Evolutionary conservation across 2,888 invertebrate genomes (phyloP).

Genomic region (Caradrina clavipalpis): DNA sequence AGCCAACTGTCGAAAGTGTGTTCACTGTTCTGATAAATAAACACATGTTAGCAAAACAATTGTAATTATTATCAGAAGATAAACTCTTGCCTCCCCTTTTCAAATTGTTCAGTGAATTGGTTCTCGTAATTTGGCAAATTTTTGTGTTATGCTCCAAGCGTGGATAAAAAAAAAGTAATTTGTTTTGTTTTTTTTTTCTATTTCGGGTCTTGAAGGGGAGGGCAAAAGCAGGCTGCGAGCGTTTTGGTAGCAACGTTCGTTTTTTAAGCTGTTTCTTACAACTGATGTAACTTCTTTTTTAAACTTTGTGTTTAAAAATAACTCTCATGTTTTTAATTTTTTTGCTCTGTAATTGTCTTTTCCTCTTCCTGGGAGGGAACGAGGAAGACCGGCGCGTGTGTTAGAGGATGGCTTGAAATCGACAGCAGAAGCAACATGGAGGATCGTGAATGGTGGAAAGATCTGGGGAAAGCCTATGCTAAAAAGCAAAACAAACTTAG

Average conservation of each 20-base stretch:
- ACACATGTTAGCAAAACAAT: constrained; percentile 47
- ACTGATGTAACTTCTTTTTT: constrained; percentile 25
- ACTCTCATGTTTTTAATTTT: constrained; percentile 29
- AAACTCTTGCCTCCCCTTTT: constrained; percentile 44
- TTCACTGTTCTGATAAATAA: constrained; percentile 43
- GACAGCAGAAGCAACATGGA: no score
- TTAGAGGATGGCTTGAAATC: no score
- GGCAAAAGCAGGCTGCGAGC: constrained; percentile 13
- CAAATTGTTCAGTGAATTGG: constrained; percentile 65
- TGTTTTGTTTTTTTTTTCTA: constrained; percentile 57
- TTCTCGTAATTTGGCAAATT: constrained; percentile 69
- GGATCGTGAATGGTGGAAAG: no score
- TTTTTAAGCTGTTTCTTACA: constrained; percentile 36
- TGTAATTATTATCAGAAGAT: constrained; percentile 54
- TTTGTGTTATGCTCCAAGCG: constrained; percentile 52
- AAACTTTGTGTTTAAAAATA: constrained; percentile 22
- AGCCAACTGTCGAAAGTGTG: constrained; percentile 29
- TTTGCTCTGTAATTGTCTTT: constrained; percentile 3
- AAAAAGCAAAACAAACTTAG: no score
- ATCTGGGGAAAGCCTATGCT: no score
- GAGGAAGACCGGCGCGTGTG: no score
- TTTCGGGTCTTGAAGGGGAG: constrained; percentile 33
- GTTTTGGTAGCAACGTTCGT: constrained; percentile 23
- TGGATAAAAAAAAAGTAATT: constrained; percentile 52
- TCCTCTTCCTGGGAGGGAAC: no score